Evolutionary conservation across 2,888 invertebrate species (phyloP).

Genomic region (Hyles lineata): DNA sequence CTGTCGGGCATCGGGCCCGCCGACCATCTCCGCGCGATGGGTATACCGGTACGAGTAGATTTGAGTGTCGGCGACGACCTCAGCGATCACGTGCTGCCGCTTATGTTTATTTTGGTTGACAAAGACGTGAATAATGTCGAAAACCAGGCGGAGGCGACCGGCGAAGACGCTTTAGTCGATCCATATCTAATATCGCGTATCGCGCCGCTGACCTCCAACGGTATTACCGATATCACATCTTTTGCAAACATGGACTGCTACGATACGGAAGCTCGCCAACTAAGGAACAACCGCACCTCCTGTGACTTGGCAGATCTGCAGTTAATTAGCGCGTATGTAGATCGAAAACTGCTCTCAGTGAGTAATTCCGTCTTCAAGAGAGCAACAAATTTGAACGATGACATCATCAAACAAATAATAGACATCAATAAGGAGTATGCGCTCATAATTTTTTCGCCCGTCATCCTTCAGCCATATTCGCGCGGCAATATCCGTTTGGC

Average conservation of each 20-base stretch:
- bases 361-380: slow-evolving; percentile 41
- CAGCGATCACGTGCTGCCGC: slow-evolving; percentile 60
- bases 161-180: slow-evolving; percentile 34
- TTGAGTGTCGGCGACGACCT: slow-evolving; percentile 64
- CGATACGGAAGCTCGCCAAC: slow-evolving; percentile 45
- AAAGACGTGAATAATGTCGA: slow-evolving; percentile 32
- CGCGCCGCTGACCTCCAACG: slow-evolving; percentile 61
- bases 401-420: slow-evolving; percentile 51
- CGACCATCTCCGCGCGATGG: slow-evolving; percentile 52
- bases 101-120: slow-evolving; percentile 54
- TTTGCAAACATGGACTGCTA: slow-evolving; percentile 65
- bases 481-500: slow-evolving; percentile 57
- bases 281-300: slow-evolving; percentile 46
- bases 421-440: slow-evolving; percentile 48
- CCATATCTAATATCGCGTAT: slow-evolving; percentile 43
- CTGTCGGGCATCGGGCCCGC: slow-evolving; percentile 66
- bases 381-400: slow-evolving; percentile 41
- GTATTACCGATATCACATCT: slow-evolving; percentile 57
- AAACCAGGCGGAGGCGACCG: slow-evolving; percentile 31
- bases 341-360: slow-evolving; percentile 44
- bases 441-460: slow-evolving; percentile 52
- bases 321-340: slow-evolving; percentile 55
- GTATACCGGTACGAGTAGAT: slow-evolving; percentile 53
- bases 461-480: slow-evolving; percentile 58
- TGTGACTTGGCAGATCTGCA: slow-evolving; percentile 63